Percentiles rank a stretch among this genome's conserved stretches.
phyloP scores from a whole-genome alignment of 2,888 invertebrate genomes.

The Cerceris ruficornis region DNA sequence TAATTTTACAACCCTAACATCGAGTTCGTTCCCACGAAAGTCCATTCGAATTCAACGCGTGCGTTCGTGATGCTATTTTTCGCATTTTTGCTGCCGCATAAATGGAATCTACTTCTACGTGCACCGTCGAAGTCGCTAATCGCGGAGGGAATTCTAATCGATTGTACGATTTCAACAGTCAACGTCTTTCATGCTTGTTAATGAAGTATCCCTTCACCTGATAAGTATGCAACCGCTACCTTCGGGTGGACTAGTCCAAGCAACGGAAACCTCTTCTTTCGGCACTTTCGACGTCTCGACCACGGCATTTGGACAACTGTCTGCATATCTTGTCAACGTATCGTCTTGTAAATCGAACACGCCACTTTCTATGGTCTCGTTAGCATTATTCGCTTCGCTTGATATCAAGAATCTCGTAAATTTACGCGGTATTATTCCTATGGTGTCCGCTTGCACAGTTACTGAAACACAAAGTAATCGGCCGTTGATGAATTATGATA shows the following conservation, averaged over 20 bases:
- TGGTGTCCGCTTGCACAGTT: slow-evolving; percentile 86
- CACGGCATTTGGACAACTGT: slow-evolving; percentile 92
- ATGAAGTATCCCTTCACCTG: slow-evolving; percentile 83
- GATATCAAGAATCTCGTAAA: slow-evolving; percentile 91
- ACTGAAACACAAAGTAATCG: slow-evolving; percentile 81
- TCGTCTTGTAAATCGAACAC: slow-evolving; percentile 81
- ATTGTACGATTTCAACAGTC: not conserved
- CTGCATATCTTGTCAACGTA: slow-evolving; percentile 87
- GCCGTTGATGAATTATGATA: not conserved
- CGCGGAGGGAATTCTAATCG: not conserved
- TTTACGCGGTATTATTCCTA: slow-evolving; percentile 84
- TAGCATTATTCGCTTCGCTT: slow-evolving; percentile 86
- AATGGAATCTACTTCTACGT: too few relatives aligned
- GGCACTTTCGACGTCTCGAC: slow-evolving; percentile 90
- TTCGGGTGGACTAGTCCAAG: slow-evolving; percentile 94
- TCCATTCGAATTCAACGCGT: too few relatives aligned
- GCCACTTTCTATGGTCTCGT: slow-evolving; percentile 75
- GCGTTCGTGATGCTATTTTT: too few relatives aligned
- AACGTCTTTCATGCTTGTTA: slow-evolving; percentile 34
- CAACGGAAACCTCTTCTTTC: slow-evolving; percentile 92
- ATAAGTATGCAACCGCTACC: slow-evolving; percentile 94
- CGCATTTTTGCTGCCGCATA: too few relatives aligned
- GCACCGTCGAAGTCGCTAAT: too few relatives aligned
- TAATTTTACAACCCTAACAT: too few relatives aligned
- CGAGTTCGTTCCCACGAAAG: too few relatives aligned